Conservation (phyloP, 2,888 invertebrate species). For the Elegia similella region DNA sequence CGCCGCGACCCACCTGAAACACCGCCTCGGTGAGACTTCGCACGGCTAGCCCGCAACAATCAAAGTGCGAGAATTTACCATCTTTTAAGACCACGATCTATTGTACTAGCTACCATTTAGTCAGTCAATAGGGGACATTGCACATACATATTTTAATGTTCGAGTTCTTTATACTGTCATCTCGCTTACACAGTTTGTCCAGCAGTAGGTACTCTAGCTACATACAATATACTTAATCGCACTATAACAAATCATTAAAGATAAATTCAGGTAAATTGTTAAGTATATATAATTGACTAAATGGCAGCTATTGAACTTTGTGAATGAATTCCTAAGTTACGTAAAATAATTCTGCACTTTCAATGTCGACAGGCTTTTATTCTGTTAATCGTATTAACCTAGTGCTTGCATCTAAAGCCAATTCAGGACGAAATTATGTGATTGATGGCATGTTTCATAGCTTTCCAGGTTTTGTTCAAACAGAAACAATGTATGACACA, state of each 20-base stretch:
- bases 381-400: not conserved
- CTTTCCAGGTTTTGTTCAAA: not conserved
- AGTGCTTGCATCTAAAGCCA: constrained; percentile 11
- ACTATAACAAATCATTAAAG: no score
- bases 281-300: not conserved
- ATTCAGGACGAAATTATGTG: not conserved
- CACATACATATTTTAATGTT: no score
- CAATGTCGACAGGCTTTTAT: not conserved
- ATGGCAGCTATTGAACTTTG: not conserved
- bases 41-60: constrained; percentile 21
- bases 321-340: not conserved
- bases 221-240: no score
- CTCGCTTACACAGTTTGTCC: no score
- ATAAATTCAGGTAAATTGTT: no score
- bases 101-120: not conserved
- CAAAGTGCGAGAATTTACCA: not conserved
- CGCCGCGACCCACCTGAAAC: constrained; percentile 71
- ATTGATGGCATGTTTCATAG: not conserved
- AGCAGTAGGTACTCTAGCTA: no score
- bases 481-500: no score
- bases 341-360: not conserved
- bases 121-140: no score
- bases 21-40: not conserved
- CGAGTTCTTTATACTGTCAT: no score
- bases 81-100: not conserved